phyloP scores from a whole-genome alignment of 1,140 invertebrate genomes.

The Euglossa dilemma region DNA sequence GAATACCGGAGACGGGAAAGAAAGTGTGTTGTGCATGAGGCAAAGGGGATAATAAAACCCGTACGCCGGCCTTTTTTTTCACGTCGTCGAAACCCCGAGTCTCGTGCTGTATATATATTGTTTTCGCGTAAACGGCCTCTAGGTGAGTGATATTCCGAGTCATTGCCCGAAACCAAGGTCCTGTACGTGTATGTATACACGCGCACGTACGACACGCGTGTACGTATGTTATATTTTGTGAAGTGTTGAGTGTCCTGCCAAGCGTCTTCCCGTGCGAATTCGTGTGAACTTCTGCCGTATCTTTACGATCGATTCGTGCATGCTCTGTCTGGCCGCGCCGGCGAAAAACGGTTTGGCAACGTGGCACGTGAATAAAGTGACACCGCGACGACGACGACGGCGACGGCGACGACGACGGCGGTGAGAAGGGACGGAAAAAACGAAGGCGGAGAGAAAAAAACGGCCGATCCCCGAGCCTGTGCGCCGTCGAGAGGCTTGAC shows the following conservation, averaged over 20 bases:
- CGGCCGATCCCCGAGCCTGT: neutral
- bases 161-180: constrained; percentile 48
- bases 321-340: constrained; percentile 50
- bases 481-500: neutral
- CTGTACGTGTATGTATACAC: constrained; percentile 16
- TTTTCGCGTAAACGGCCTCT: constrained; percentile 43
- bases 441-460: neutral
- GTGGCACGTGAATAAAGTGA: constrained; percentile 53
- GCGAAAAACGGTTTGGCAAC: constrained; percentile 54
- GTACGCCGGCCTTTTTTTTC: neutral
- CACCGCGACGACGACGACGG: constrained; percentile 36
- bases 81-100: neutral
- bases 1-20: neutral
- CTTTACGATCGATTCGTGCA: constrained; percentile 55
- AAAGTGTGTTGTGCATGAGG: constrained; percentile 19
- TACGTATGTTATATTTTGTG: constrained; percentile 32
- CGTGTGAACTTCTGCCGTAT: constrained; percentile 41
- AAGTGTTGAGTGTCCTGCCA: constrained; percentile 42
- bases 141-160: constrained; percentile 48
- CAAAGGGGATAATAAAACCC: neutral
- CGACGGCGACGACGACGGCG: constrained; percentile 5
- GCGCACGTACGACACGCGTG: neutral
- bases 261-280: constrained; percentile 35
- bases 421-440: neutral
- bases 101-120: constrained; percentile 2